phyloP scores from a whole-genome alignment of 2,888 invertebrate species.

The Nemoura dubitans region DNA sequence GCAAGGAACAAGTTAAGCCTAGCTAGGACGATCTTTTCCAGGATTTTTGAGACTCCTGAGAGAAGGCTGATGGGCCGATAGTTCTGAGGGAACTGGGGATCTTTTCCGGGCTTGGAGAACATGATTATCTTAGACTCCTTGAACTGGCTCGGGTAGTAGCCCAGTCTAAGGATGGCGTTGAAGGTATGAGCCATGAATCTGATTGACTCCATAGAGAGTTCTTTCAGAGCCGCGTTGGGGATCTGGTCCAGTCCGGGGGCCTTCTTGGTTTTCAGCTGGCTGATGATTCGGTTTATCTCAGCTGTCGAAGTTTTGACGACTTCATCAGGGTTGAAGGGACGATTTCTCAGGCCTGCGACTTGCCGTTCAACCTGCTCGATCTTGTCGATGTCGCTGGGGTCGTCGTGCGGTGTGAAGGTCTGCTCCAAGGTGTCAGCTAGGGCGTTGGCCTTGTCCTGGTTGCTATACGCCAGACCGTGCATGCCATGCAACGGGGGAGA shows the following conservation, averaged over 20 bases:
- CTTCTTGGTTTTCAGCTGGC: neutral
- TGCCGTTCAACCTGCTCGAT: neutral
- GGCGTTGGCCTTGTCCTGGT: neutral
- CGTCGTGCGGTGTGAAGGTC: neutral
- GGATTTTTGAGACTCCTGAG: neutral
- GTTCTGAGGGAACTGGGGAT: constrained; percentile 16
- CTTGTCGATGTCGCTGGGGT: neutral
- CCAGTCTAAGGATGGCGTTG: no score
- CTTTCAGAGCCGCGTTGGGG: neutral
- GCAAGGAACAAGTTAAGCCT: constrained; percentile 45
- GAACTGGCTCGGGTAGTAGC: constrained; percentile 44
- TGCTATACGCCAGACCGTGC: neutral
- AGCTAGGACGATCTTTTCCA: neutral
- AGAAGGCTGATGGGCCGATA: constrained; percentile 53
- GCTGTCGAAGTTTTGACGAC: no score
- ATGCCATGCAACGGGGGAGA: neutral
- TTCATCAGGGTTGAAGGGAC: no score
- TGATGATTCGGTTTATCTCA: no score
- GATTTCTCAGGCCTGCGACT: neutral
- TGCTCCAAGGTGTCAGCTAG: neutral
- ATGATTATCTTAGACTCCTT: constrained; percentile 52
- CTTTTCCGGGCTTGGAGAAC: constrained; percentile 46
- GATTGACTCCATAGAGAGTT: neutral
- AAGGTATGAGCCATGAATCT: neutral
- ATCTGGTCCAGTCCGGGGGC: neutral